Evolutionary conservation across 2,797 vertebrate genomes (phyloP), one percentile per base, ranked within the genome.

Genomic region (Chelon labrosus): DNA sequence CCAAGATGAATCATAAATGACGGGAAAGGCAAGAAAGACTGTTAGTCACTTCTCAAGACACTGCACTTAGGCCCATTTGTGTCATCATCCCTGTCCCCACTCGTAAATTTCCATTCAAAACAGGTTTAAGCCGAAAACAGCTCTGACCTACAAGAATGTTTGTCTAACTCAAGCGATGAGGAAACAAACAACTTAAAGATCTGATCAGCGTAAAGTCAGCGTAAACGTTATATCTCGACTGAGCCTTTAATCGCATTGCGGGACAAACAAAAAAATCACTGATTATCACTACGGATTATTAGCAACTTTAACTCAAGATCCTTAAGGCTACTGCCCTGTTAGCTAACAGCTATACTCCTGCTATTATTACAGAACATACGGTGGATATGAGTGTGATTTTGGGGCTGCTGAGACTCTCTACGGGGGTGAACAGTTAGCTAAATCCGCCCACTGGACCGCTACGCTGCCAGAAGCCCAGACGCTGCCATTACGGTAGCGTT

Each of bases 341-440:
- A 31, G 14, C 42, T 44, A 44, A 6, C 19, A 41, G 20, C 22
- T 10, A 38, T 46, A 8, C 46, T 6, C 35, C 10, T 4, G 10
- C 19, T 47, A 14, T 20, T 7, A 0, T 3, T 5, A 19, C 3
- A 9, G 3, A 19, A 25, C 47, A 10, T 0, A 8, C 0, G 9
- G 35, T 0, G 17, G 0, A 3, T 22, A 1, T 7, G 8, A 13
- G 7, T 38, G 37, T 0, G 20, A 5, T 35, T 47, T 14, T 0
- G 3, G 2, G 14, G 16, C 3, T 2, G 11, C 6, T 12, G 5
- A n/a, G 4, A 8, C 1, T 4, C 13, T 5, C 4, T 7, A 0
- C 2, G 16, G 1, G 0, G 0, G 0, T 6, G 10, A 47, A 11
- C 2, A 0, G 0, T 22, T 39, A 0, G 0, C n/a, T 11, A 38